Evolutionary conservation across 2,113 vertebrate genomes (phyloP), one percentile per base, ranked within the genome.

Genomic region (Otolemur garnettii): DNA sequence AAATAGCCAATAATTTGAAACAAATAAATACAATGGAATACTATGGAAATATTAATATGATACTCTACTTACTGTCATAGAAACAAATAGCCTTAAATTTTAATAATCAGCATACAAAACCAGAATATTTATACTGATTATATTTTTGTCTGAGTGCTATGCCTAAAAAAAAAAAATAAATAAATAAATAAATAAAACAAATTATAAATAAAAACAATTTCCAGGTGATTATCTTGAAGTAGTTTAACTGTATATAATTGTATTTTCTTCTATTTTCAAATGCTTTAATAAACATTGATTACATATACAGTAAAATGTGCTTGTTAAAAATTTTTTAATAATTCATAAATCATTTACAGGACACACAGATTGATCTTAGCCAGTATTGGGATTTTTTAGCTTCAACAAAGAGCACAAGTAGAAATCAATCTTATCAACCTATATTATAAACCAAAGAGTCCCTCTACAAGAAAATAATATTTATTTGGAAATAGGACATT

Each of bases 351-450:
- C 18, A 83, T 8, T 68, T 86, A 42, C 2, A 89, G n/a, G 88
- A 1, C 9, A 81, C 28, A 53, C 13, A 75, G 38, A 94, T 22
- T 68, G 38, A 78, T n/a, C 50, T n/a, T 50, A 86, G 8, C 11
- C 26, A 81, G 35, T 81, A 77, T 77, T 85, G 50, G 64, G 19
- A 1, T 2, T 35, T 45, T 90, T 92, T 60, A 91, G 72, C 45
- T 95, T 86, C 35, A 69, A 30, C 17, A 85, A 82, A 86, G 24
- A 95, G 78, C 93, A 19, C 28, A 82, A 72, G 86, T 68, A 96
- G 55, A 42, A 88, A 94, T 91, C n/a, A 93, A 57, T 87, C n/a
- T 88, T 53, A 7, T 45, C 24, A 75, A 28, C 13, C 38, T 75
- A 50, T 42, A 26, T 26, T 22, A 74, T 35, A 72, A 38, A 24